phyloP scores from a whole-genome alignment of 1,140 invertebrate genomes.

The Lamellibrachia luymesi region DNA sequence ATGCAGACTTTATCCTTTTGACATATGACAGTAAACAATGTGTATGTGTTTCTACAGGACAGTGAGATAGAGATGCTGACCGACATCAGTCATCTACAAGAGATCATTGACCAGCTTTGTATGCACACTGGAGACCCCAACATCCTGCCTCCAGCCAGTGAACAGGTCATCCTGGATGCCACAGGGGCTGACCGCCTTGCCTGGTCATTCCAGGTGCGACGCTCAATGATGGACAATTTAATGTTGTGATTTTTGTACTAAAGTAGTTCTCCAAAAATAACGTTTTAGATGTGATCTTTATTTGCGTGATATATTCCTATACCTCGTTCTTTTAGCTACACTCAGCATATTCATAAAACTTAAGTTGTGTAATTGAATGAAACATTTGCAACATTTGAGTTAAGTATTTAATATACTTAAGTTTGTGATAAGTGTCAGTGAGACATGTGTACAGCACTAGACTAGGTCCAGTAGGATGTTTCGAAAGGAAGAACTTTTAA shows the following conservation, averaged over 20 bases:
- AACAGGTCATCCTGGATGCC: constrained; percentile 78
- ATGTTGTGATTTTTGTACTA: background rate
- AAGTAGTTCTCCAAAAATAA: background rate
- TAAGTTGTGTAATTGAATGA: background rate
- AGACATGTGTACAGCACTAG: no score
- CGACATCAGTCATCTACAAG: constrained; percentile 23
- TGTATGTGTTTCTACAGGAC: constrained; percentile 31
- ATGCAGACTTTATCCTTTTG: background rate
- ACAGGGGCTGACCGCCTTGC: constrained; percentile 59
- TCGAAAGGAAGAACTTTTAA: no score
- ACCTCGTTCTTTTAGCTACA: no score
- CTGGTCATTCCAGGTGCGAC: constrained; percentile 44
- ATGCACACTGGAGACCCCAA: constrained; percentile 24
- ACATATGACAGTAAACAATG: constrained; percentile 2
- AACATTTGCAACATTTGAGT: no score
- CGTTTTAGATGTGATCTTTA: background rate
- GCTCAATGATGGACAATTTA: constrained; percentile 17
- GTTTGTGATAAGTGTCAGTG: no score
- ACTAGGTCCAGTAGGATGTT: no score
- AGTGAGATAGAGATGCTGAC: constrained; percentile 25
- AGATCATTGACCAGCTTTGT: constrained; percentile 25
- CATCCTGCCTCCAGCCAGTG: constrained; percentile 58
- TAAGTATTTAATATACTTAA: no score
- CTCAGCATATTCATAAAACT: no score
- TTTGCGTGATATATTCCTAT: background rate